Conservation (phyloP, 2,888 invertebrate species). For the Ferdinandea cuprea region DNA sequence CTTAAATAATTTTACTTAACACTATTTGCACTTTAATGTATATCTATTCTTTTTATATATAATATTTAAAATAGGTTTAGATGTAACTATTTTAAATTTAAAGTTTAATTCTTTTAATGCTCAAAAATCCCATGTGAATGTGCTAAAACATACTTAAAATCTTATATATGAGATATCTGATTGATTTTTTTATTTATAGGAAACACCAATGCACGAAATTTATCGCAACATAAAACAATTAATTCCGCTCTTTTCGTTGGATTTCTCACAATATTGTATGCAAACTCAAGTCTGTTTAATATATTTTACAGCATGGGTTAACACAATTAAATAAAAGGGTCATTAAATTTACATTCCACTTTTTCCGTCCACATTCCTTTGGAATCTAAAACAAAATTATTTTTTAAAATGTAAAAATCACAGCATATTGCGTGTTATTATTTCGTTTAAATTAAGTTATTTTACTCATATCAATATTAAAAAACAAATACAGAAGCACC, state of each 20-base stretch:
- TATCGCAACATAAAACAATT: slow-evolving; percentile 43
- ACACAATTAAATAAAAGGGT: neutral
- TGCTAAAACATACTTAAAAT: neutral
- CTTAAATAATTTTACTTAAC: no score
- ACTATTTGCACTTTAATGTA: no score
- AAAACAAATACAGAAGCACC: no score
- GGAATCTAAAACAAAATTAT: no score
- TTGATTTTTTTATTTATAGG: slow-evolving; percentile 50
- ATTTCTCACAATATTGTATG: slow-evolving; percentile 49
- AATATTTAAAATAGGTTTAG: neutral
- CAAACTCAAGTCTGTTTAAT: slow-evolving; percentile 12
- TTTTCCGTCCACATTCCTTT: no score
- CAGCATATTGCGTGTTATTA: no score
- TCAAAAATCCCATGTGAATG: neutral
- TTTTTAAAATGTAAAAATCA: no score
- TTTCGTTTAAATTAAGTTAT: no score
- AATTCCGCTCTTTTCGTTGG: slow-evolving; percentile 54
- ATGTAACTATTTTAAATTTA: no score
- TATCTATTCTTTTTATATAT: no score
- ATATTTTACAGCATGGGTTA: slow-evolving; percentile 1
- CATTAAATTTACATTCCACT: neutral
- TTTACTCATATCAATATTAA: no score
- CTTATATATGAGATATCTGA: neutral
- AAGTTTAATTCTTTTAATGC: neutral
- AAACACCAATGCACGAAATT: slow-evolving; percentile 66